Evolutionary conservation across 2,113 vertebrate species (phyloP).

Genomic region (Elanus axillaris): DNA sequence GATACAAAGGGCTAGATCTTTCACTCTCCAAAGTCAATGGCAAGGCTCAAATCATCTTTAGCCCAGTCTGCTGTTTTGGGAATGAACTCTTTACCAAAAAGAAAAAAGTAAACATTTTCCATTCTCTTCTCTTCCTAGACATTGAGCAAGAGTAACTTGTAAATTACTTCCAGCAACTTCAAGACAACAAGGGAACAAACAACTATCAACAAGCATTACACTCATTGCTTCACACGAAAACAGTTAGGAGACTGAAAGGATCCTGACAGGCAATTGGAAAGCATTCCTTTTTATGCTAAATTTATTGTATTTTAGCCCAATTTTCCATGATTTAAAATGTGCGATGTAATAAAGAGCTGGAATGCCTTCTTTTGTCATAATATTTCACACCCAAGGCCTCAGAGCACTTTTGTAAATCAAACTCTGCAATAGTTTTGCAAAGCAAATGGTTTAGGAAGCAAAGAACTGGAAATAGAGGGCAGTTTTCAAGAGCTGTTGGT

Average conservation of each 20-base stretch:
- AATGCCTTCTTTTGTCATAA: constrained; percentile 10
- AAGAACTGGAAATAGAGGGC: background rate
- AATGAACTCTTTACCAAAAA: background rate
- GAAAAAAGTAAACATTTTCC: constrained; percentile 43
- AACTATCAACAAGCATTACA: constrained; percentile 53
- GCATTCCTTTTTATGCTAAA: constrained; percentile 22
- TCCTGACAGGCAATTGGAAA: constrained; percentile 46
- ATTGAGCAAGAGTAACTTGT: constrained; percentile 55
- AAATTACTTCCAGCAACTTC: constrained; percentile 64
- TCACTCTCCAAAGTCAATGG: background rate
- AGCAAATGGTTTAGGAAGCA: background rate
- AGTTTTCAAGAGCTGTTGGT: background rate
- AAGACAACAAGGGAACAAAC: constrained; percentile 48
- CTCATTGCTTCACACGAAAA: constrained; percentile 31
- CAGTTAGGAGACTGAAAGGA: constrained; percentile 17
- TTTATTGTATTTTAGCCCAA: constrained; percentile 35
- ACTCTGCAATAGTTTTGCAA: background rate
- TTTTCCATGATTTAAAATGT: constrained; percentile 57
- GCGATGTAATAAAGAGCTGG: constrained; percentile 19
- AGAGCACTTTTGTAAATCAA: constrained; percentile 28
- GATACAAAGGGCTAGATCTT: background rate
- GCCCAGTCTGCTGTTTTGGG: background rate
- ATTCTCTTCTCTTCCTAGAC: constrained; percentile 25
- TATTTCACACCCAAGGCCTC: constrained; percentile 41
- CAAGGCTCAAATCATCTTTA: background rate